Evolutionary conservation across 2,888 invertebrate genomes (phyloP), one percentile per base, ranked within the genome.

Genomic region (Zygogramma bicolorata): DNA sequence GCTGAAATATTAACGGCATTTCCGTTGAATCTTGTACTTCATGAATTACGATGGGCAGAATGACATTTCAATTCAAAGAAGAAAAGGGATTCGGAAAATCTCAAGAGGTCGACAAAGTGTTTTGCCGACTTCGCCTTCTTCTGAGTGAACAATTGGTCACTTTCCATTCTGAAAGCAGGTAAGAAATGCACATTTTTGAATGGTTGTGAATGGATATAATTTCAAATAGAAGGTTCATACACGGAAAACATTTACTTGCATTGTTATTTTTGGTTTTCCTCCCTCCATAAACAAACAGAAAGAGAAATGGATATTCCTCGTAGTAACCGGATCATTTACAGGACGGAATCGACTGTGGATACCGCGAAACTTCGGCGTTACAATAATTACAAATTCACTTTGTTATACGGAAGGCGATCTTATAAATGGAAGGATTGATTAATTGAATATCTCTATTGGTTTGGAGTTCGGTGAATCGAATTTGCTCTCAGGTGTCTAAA

Each of bases 381-480:
- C 65, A 70, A n/a, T n/a, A n/a, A 61, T 70, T 70, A 70, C 60
- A 70, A 65, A 70, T 65, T 65, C 70, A 65, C 60, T 70, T 65
- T 70, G 65, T 53, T 65, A 65, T 60, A 70, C 60, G 60, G 49
- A 65, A 59, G 70, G 53, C 70, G 61, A 66, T 67, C 68, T 67
- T 71, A 71, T 66, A 68, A 74, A 71, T 63, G 71, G 63, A 71
- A 62, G 69, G 63, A 74, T 70, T 74, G 74, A 74, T 71, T 74
- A 71, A 74, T 74, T 66, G 71, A 74, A 71, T 71, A 69, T 71
- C 68, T 74, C 74, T 71, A 74, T 71, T 74, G 71, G 69, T 69
- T 63, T 71, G 74, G 63, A 73, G 70, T 73, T 68, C 60, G 66
- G 73, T 70, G 71, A 69, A 66, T 74, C 62, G 62, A 68, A 74